phyloP scores from a whole-genome alignment of 2,797 vertebrate species.

The Channallabes apus region DNA sequence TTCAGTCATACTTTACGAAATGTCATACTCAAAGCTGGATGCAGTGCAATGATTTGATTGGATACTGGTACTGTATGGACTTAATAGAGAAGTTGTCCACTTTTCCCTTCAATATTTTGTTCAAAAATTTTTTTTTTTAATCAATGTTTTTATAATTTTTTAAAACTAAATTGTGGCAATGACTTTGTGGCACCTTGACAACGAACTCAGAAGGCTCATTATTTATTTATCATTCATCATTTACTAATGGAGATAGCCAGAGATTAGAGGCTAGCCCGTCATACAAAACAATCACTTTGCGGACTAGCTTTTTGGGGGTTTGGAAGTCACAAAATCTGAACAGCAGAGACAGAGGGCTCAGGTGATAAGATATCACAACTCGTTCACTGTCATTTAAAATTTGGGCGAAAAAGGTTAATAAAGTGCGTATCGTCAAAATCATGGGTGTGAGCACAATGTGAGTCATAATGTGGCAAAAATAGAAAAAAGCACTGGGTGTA shows the following conservation, averaged over 20 bases:
- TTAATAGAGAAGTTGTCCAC: not conserved
- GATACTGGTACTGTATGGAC: not conserved
- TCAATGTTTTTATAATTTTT: not conserved
- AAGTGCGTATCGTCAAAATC: conserved; percentile 70
- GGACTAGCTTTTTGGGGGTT: conserved; percentile 11
- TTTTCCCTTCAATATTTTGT: conserved; percentile 27
- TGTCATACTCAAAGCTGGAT: conserved; percentile 48
- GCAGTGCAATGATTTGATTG: conserved; percentile 44
- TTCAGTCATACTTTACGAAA: conserved; percentile 36
- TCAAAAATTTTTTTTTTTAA: not conserved
- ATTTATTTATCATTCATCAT: conserved; percentile 4
- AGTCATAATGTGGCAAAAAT: conserved; percentile 53
- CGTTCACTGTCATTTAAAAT: conserved; percentile 39
- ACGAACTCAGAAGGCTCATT: conserved; percentile 12
- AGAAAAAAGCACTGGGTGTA: conserved; percentile 59
- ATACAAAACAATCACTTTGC: conserved; percentile 19
- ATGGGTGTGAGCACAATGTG: conserved; percentile 54
- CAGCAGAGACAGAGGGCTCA: conserved; percentile 38
- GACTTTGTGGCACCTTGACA: conserved; percentile 34
- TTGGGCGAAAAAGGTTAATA: conserved; percentile 48
- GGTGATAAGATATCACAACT: conserved; percentile 3
- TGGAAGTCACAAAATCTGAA: conserved; percentile 31
- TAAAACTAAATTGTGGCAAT: conserved; percentile 25
- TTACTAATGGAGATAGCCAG: conserved; percentile 17
- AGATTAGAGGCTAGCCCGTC: conserved; percentile 9